These are phyloP conservation scores for Darevskia mixta DNA, from an alignment of 2,797 vertebrate species.

Conservation along the genomic window DNA sequence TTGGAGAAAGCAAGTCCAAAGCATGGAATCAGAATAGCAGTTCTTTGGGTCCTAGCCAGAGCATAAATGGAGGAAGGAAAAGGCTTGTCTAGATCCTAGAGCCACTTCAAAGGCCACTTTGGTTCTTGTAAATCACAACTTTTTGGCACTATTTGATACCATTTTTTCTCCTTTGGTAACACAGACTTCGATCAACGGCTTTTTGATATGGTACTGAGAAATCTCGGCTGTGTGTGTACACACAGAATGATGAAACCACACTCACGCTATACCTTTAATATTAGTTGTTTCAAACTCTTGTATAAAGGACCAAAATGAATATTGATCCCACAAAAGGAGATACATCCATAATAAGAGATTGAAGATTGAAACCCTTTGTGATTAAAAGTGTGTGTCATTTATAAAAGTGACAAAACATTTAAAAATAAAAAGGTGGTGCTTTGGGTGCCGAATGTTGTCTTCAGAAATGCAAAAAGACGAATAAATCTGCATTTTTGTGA, in stretches of 20 bases:
- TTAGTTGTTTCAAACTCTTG: not conserved
- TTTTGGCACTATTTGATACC: not conserved
- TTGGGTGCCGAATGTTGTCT: not conserved
- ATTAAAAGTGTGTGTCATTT: not conserved
- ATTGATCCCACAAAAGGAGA: slow-evolving; percentile 2
- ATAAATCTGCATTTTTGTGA: slow-evolving; percentile 52
- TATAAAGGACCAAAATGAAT: slow-evolving; percentile 23
- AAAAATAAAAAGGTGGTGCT: slow-evolving; percentile 4
- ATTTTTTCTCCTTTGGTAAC: not conserved
- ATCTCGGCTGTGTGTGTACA: not conserved
- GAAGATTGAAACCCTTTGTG: slow-evolving; percentile 23
- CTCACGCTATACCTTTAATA: not conserved
- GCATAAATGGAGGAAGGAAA: not conserved
- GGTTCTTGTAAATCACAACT: slow-evolving; percentile 2
- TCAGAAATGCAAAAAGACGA: slow-evolving; percentile 44
- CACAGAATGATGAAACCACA: not conserved
- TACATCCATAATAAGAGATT: not conserved
- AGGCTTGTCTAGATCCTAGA: not conserved
- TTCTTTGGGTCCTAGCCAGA: not conserved
- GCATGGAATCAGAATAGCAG: not conserved
- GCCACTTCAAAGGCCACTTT: not conserved
- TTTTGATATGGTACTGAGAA: slow-evolving; percentile 31
- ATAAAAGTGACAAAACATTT: not conserved
- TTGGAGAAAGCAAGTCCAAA: not conserved
- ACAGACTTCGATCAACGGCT: not conserved